Evolutionary conservation across 2,888 invertebrate genomes (phyloP), one percentile per base, ranked within the genome.

Genomic region (Galeruca laticollis): DNA sequence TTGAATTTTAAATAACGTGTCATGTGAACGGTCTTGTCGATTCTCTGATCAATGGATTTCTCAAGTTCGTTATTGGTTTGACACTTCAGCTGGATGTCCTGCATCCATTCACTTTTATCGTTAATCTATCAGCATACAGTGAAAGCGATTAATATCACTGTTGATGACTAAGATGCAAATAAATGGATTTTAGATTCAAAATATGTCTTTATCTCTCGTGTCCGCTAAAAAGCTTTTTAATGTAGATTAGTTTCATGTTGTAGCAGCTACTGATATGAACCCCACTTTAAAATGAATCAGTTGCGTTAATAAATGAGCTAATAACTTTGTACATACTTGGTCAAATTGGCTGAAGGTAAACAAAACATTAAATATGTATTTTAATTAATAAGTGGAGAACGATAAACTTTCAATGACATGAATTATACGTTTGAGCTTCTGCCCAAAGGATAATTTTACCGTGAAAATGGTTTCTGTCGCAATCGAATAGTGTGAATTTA

Each of bases 41-140:
- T 78, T 78, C 78, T 80, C 78, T 80, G 80, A 81, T 82, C 81
- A 82, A 82, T 81, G 82, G 75, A 76, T 80, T 80, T 80, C 78
- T 66, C 66, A 59, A 56, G 51, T 66, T 60, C 59, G 66, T 66
- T 66, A 66, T 66, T 66, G 78, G 75, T 79, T 80, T 74, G 73
- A 72, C 73, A 73, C 69, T 74, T 77, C 73, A 73, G 68, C 52
- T 54, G 13, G 52, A 21, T 54, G 35, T 35, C 35, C 74, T 70
- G 73, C 51, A 62, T 63, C 33, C 66, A 59, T 66, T 59, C 59
- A 66, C 59, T 66, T 65, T 65, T 60, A 56, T 66, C 66, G 59
- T 49, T 33, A 35, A 51, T 59, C 49, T 49, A 65, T 65, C 59
- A 37, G 35, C 37, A 33, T 18, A 57, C 21, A 57, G 56, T 57